Conservation (phyloP, 2,797 vertebrate species). For the Pipistrellus kuhlii region DNA sequence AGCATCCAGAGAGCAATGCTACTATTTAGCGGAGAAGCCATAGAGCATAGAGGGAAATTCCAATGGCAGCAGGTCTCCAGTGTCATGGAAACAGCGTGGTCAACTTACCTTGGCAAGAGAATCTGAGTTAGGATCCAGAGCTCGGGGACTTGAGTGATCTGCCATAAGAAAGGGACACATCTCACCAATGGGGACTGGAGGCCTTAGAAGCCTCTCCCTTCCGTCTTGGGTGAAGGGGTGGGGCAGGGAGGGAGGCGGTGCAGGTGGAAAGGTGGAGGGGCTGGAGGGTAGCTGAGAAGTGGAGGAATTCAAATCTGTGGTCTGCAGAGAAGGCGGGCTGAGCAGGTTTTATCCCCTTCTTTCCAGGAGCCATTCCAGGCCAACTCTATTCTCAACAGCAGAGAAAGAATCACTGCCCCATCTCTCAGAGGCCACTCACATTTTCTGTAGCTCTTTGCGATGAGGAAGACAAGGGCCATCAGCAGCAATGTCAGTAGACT, state of each 20-base stretch:
- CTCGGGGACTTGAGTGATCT: constrained; percentile 48
- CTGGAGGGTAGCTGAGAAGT: background rate
- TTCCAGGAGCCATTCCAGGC: background rate
- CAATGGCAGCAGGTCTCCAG: background rate
- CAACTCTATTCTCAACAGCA: background rate
- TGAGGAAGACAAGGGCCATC: constrained; percentile 53
- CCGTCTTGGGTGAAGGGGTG: background rate
- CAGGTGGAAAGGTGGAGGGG: background rate
- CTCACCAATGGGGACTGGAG: background rate
- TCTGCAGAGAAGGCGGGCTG: background rate
- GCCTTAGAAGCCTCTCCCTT: background rate
- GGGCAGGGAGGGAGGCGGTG: background rate
- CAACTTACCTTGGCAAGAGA: constrained; percentile 58
- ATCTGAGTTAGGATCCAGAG: background rate
- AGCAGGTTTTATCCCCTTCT: background rate
- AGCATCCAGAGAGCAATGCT: background rate
- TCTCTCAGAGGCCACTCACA: constrained; percentile 78
- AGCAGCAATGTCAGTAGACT: constrained; percentile 75
- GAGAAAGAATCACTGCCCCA: background rate
- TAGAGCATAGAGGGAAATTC: background rate
- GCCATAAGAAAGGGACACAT: constrained; percentile 4
- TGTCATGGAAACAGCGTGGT: background rate
- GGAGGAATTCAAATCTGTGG: accelerated
- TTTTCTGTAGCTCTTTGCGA: constrained; percentile 70
- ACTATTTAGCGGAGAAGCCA: background rate